phyloP scores from a whole-genome alignment of 30 jellyfish, hydroid and myxozoan genomes.

The Hydractinia symbiolongicarpus region DNA sequence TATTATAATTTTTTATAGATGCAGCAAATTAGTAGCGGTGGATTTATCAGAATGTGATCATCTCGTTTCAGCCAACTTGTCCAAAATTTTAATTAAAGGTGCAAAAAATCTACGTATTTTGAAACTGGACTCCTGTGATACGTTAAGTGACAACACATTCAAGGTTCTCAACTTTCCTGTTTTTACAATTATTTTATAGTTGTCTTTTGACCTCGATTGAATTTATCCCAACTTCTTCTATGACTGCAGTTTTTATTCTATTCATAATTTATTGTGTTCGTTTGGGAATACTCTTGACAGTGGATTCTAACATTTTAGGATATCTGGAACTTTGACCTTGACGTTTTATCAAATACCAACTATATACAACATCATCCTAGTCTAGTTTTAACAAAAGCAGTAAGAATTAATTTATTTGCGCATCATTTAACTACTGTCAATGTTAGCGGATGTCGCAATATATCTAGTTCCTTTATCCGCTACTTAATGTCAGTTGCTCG shows the following conservation, averaged over 20 bases:
- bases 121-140: conserved; percentile 33
- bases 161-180: conserved; percentile 24
- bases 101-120: conserved; percentile 28
- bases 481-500: conserved; percentile 43
- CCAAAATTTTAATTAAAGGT: conserved; percentile 19
- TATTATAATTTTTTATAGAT: too few species aligned
- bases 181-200: background rate
- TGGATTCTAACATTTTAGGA: too few species aligned
- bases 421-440: conserved; percentile 24
- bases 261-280: background rate
- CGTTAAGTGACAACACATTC: conserved; percentile 38
- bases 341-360: too few species aligned
- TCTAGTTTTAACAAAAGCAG: too few species aligned
- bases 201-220: background rate
- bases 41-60: conserved; percentile 56
- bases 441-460: conserved; percentile 55
- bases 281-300: too few species aligned
- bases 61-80: conserved; percentile 26
- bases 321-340: too few species aligned
- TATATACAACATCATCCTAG: background rate
- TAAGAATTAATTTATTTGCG: background rate
- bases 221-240: background rate
- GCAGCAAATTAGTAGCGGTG: background rate
- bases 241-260: background rate
- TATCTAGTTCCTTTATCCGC: conserved; percentile 50